A percentile compares a stretch with the other conserved stretches of the same genome.
phyloP scores from a whole-genome alignment of 2,888 invertebrate species.

The Mimachlamys varia region DNA sequence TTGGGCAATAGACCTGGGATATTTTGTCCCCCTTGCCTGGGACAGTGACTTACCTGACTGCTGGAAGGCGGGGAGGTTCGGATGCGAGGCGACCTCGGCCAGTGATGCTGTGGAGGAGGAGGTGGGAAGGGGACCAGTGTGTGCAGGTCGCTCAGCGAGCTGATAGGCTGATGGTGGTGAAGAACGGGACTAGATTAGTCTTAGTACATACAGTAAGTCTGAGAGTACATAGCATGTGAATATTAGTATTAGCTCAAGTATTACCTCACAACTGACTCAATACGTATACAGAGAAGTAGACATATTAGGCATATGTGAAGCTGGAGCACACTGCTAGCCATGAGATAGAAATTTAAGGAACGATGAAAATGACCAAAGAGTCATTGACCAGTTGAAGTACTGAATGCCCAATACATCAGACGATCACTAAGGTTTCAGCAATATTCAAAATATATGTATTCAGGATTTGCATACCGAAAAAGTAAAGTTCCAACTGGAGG shows the following conservation, averaged over 20 bases:
- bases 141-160: conserved; percentile 43
- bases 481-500: no score
- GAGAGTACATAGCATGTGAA: not conserved
- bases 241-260: not conserved
- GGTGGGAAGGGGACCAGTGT: conserved; percentile 48
- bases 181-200: conserved; percentile 39
- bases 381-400: no score
- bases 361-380: no score
- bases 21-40: not conserved
- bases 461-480: no score
- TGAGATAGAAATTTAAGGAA: no score
- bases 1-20: not conserved
- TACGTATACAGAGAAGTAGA: not conserved
- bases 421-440: no score
- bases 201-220: not conserved
- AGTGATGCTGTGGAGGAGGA: conserved; percentile 51
- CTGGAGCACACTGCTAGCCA: not conserved
- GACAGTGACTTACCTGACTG: conserved; percentile 10
- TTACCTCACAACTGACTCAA: not conserved
- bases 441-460: no score
- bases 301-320: not conserved
- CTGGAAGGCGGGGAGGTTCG: conserved; percentile 61
- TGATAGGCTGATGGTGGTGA: conserved; percentile 44
- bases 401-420: no score
- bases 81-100: conserved; percentile 67